Conservation (phyloP, 2,797 vertebrate species). For the Amblyraja radiata region DNA sequence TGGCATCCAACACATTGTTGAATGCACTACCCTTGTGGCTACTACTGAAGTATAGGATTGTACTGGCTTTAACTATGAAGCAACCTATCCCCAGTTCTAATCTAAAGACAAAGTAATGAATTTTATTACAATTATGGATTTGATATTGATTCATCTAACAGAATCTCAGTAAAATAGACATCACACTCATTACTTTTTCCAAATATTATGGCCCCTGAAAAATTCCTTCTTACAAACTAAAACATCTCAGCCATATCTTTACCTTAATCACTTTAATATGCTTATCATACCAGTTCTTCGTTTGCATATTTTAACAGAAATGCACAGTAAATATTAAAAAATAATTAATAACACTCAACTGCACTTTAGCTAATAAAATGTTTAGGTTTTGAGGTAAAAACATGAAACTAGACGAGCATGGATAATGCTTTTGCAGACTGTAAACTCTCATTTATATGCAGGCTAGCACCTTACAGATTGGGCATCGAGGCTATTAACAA, state of each 20-base stretch:
- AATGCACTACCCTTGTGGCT: no score
- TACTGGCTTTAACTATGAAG: not conserved
- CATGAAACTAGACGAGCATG: not conserved
- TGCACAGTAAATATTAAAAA: not conserved
- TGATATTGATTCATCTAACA: not conserved
- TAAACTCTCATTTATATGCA: not conserved
- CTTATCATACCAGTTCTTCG: not conserved
- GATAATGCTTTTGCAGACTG: not conserved
- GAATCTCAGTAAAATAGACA: not conserved
- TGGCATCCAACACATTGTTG: not conserved
- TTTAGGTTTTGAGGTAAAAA: not conserved
- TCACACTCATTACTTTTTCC: not conserved
- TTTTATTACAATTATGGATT: not conserved
- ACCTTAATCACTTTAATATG: not conserved
- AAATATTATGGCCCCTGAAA: not conserved
- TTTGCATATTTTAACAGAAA: slow-evolving; percentile 1
- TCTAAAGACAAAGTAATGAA: no score
- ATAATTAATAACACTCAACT: not conserved
- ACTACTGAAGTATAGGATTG: not conserved
- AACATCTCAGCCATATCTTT: not conserved
- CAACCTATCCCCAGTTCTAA: no score
- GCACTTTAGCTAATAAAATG: slow-evolving; percentile 27
- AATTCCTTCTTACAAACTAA: not conserved
- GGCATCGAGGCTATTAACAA: not conserved
- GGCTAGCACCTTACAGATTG: not conserved